A percentile compares a stretch with the other conserved stretches of the same genome.
Evolutionary conservation across 2,113 vertebrate genomes (phyloP).

Genomic region (Podocnemis expansa): DNA sequence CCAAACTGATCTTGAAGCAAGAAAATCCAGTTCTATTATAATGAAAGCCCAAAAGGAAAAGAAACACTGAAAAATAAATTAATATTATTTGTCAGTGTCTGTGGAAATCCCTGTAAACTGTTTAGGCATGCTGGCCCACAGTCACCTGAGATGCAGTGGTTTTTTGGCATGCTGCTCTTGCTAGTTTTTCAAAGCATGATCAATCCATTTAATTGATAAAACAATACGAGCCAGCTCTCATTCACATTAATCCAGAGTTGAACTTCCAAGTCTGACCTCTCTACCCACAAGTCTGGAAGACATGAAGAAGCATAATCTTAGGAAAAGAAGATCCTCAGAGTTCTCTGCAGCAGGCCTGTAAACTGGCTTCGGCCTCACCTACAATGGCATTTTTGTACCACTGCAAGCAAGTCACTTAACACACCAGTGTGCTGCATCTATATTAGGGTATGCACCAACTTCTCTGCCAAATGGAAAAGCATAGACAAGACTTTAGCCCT

Average conservation of each 20-base stretch:
- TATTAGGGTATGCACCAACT: not conserved
- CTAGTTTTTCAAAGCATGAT: not conserved
- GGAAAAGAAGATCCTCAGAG: not conserved
- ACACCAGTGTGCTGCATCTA: not conserved
- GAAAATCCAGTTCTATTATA: conserved; percentile 68
- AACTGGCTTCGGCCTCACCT: not conserved
- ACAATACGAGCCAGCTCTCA: not conserved
- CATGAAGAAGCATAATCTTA: not conserved
- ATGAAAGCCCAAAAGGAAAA: conserved; percentile 25
- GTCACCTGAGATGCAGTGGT: not conserved
- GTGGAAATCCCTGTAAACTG: conserved; percentile 17
- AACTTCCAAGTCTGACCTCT: not conserved
- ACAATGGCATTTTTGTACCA: not conserved
- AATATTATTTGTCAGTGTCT: not conserved
- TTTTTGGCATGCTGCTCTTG: not conserved
- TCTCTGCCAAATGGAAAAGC: not conserved
- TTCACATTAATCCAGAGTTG: not conserved
- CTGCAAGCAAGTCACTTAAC: not conserved
- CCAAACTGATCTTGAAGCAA: conserved; percentile 43
- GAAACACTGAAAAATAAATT: not conserved
- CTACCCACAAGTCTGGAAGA: not conserved
- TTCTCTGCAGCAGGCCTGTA: not conserved
- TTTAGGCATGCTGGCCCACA: not conserved
- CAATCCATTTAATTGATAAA: not conserved
- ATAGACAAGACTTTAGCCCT: not conserved